Percentiles rank a stretch among this genome's conserved stretches.
Evolutionary conservation across 2,797 vertebrate species (phyloP).

Genomic region (Amblyopsis hoosieri): DNA sequence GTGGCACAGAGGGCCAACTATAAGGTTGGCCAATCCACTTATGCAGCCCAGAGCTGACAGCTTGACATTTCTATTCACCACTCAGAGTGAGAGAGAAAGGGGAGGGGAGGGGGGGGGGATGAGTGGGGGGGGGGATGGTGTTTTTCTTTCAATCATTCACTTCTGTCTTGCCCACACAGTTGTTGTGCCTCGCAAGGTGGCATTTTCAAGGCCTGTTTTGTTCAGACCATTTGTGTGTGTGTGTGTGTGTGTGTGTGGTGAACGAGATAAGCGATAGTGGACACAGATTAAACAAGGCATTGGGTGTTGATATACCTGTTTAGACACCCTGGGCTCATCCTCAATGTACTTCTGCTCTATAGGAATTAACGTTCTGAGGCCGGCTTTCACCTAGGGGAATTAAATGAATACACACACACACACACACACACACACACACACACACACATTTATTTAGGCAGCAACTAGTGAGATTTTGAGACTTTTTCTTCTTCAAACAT

Average conservation of each 20-base stretch:
- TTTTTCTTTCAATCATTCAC: conserved; percentile 71
- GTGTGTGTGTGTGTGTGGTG: conserved; percentile 1
- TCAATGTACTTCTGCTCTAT: conserved; percentile 98
- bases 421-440: conserved; percentile 1
- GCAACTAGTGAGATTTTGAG: no score
- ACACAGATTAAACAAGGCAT: no score
- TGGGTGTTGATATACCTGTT: conserved; percentile 86
- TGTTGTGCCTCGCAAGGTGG: conserved; percentile 63
- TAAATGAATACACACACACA: conserved; percentile 29
- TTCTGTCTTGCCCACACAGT: conserved; percentile 70
- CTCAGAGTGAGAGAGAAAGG: conserved; percentile 64
- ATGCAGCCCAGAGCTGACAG: conserved; percentile 82
- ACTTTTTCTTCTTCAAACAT: no score
- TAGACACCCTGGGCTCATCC: conserved; percentile 95
- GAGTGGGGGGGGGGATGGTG: conserved; percentile 48
- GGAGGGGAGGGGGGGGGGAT: conserved; percentile 45
- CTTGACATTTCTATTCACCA: conserved; percentile 86
- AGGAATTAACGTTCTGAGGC: conserved; percentile 91
- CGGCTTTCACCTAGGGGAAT: conserved; percentile 89
- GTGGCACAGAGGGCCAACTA: conserved; percentile 79
- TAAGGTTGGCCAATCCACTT: conserved; percentile 85
- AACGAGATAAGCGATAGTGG: background rate
- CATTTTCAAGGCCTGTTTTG: conserved; percentile 55
- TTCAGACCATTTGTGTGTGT: conserved; percentile 37
- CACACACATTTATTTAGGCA: background rate